Base-by-base conservation (phyloP, 2,888 invertebrate genomes). In the Onchidella celtica region DNA sequence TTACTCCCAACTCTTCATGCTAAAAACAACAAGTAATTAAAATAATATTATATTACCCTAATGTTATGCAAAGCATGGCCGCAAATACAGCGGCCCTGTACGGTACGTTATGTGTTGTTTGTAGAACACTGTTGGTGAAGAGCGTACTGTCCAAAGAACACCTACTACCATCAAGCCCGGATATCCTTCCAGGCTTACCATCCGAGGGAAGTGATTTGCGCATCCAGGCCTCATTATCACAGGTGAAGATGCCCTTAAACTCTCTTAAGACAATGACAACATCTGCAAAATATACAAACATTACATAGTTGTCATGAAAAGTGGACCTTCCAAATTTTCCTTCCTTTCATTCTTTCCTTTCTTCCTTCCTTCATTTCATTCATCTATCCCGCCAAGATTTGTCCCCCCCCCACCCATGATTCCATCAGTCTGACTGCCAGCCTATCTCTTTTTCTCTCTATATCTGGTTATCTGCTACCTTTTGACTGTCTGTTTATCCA, bases 131-230 rank as follows among this genome's bases (percentile, higher is more conserved):
- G 55, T 36, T 79, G 14, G 27, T 79, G 9, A 79, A 79, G 66
- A 79, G 73, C 66, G 57, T 79, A 9, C 24, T 79, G 9, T 29
- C 79, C 34, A 65, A n/a, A 27, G 79, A 79, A 29, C 38, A 73
- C 27, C 73, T 79, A 6, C 36, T 79, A 3, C 79, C 79, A 0
- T 65, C 63, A 11, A 32, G 32, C 11, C 55, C 32, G 6, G 21
- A 34, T 1, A 14, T 66, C 17, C 47, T 9, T 36, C 29, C 55
- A 55, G 38, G 38, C 17, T 27, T 32, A 17, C 27, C 57, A 3
- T 36, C 61, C 21, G 66, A 34, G 9, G 79, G 66, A 36, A 70
- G 70, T 55, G 57, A 66, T 34, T 36, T 66, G 57, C 29, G 79
- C 6, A 38, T 79, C 0, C 63, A 73, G 34, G 70, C 79, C 9